Conservation (phyloP, 2,797 vertebrate species). For the Octomys mimax region DNA sequence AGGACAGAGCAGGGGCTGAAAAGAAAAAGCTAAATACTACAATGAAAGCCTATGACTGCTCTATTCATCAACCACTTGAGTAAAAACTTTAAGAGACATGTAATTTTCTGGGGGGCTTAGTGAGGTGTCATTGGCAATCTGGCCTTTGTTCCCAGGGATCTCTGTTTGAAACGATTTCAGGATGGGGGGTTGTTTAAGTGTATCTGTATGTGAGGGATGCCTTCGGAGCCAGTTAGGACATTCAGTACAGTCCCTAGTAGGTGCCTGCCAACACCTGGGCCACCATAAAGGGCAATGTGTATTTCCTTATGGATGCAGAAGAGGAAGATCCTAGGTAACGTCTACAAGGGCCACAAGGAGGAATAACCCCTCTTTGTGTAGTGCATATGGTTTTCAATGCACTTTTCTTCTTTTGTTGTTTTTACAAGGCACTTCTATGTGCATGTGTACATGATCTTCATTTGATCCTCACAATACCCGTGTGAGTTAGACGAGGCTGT, state of each 20-base stretch:
- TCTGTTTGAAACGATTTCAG: constrained; percentile 15
- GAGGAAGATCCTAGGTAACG: not conserved
- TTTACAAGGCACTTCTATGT: too few relatives aligned
- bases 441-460: not conserved
- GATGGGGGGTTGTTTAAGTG: not conserved
- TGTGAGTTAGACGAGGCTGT: not conserved
- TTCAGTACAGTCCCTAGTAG: not conserved
- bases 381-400: not conserved
- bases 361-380: not conserved
- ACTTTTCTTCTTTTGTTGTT: not conserved
- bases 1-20: not conserved
- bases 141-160: not conserved
- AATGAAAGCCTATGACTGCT: constrained; percentile 4
- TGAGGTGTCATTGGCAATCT: not conserved
- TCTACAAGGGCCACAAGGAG: not conserved
- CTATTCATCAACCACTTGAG: not conserved
- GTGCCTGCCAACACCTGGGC: not conserved
- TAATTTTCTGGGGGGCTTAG: constrained; percentile 37
- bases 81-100: not conserved
- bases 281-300: not conserved
- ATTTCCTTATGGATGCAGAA: not conserved
- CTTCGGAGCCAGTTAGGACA: not conserved
- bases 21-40: constrained; percentile 14
- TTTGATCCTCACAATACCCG: not conserved
- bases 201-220: not conserved